Evolutionary conservation across 2,113 vertebrate species (phyloP).

Genomic region (Colossoma macropomum): DNA sequence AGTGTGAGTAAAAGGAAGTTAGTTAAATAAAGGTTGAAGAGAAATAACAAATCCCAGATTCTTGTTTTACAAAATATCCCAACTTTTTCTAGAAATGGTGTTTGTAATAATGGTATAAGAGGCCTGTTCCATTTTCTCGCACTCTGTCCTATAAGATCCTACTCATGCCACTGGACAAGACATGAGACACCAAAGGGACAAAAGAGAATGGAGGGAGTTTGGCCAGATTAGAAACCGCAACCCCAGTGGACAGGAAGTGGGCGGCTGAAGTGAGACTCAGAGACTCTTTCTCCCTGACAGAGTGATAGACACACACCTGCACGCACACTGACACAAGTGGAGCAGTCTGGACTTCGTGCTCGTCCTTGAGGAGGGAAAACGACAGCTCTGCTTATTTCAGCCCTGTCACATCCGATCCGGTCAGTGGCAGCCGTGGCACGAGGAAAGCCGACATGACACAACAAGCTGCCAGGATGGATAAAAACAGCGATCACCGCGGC

Average conservation of each 20-base stretch:
- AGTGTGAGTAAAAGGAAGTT: too few species aligned
- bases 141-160: too few species aligned
- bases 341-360: slow-evolving; percentile 1
- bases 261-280: not conserved
- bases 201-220: too few species aligned
- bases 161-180: too few species aligned
- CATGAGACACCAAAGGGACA: too few species aligned
- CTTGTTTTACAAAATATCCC: too few species aligned
- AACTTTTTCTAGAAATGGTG: too few species aligned
- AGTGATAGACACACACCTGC: slow-evolving; percentile 15
- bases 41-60: too few species aligned
- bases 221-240: not conserved
- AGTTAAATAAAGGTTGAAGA: too few species aligned
- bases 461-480: slow-evolving; percentile 55
- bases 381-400: slow-evolving; percentile 58
- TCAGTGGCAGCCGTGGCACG: slow-evolving; percentile 27
- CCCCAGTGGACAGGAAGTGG: not conserved
- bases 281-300: not conserved
- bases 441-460: slow-evolving; percentile 53
- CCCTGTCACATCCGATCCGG: slow-evolving; percentile 56
- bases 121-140: too few species aligned
- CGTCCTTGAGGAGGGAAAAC: slow-evolving; percentile 14
- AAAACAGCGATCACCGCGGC: slow-evolving; percentile 40
- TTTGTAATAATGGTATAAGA: too few species aligned
- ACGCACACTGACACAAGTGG: slow-evolving; percentile 29